Base-by-base conservation (phyloP, 37 sponge, comb jelly and placozoan genomes). In the Ianthella basta region DNA sequence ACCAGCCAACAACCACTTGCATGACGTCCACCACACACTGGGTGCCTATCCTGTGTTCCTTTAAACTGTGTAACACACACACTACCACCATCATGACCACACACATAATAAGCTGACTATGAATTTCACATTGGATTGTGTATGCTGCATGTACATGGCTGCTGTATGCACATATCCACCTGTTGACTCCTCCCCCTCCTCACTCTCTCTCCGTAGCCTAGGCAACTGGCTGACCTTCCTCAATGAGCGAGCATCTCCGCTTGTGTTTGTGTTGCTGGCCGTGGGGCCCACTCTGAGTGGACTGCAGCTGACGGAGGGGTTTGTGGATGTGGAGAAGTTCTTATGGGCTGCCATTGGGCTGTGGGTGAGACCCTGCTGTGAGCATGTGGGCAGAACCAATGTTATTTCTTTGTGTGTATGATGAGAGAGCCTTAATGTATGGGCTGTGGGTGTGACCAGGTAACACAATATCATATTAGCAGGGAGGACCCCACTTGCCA, bases 191-290 rank as follows among this genome's bases (percentile, higher is more conserved):
- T n/a, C n/a, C n/a, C n/a, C n/a, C n/a, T n/a, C n/a, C n/a, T n/a
- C n/a, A n/a, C n/a, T n/a, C n/a, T n/a, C n/a, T n/a, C n/a, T 16
- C 23, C 79, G n/a, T 35, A 94, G 91, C 50, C 25, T 89, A 0
- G 25, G 23, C 54, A 90, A 86, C 30, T 94, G 95, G 95, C 8
- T 72, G 72, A 84, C 60, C 20, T 89, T 94, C 39, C 59, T 94
- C 40, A 67, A 57, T n/a, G 95, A 94, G 82, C 79, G 95, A 67
- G 95, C 95, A n/a, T 92, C 95, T 33, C 92, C 92, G 0, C 5
- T 89, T 12, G 84, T 89, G 19, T 94, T 89, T 33, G 37, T 82
- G 13, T 79, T 94, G 59, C 65, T 94, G 65, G 87, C 92, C 23
- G 37, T 82, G 15, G 92, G 92, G 1, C 92, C 95, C 18, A 84